These are phyloP conservation scores for Caenorhabditis wallacei DNA, from an alignment of 2,888 invertebrate species.

Conservation along the genomic window DNA sequence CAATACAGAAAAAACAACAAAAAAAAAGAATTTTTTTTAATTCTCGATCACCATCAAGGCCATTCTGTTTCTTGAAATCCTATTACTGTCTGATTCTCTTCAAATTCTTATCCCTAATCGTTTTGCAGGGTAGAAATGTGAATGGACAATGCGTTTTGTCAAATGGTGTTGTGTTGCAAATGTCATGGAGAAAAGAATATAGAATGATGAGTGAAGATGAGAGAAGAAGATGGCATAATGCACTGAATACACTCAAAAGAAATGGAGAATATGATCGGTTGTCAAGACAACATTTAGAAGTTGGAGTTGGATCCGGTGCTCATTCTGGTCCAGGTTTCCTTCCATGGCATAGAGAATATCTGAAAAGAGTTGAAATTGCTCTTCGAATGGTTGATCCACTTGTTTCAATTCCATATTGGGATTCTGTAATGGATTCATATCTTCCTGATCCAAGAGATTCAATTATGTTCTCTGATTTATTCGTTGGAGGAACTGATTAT, in stretches of 20 bases:
- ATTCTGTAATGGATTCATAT: conserved; percentile 83
- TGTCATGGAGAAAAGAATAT: conserved; percentile 82
- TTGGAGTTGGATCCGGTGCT: conserved; percentile 79
- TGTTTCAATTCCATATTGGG: conserved; percentile 84
- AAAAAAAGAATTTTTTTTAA: conserved; percentile 3
- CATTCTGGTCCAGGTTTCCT: conserved; percentile 82
- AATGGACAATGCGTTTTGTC: conserved; percentile 80
- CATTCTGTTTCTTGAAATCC: conserved; percentile 19
- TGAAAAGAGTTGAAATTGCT: conserved; percentile 80
- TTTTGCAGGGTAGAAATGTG: conserved; percentile 74
- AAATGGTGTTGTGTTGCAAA: conserved; percentile 77
- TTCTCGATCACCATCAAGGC: conserved; percentile 15
- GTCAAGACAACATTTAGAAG: conserved; percentile 77
- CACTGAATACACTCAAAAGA: conserved; percentile 79
- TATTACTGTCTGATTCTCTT: conserved; percentile 42
- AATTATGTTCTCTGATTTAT: conserved; percentile 83
- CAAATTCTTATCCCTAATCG: neutral
- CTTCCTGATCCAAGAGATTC: conserved; percentile 83
- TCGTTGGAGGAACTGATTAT: conserved; percentile 81
- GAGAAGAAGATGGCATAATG: conserved; percentile 80
- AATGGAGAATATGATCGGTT: conserved; percentile 82
- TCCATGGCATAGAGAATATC: conserved; percentile 82
- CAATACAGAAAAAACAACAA: conserved; percentile 12
- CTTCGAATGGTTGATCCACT: conserved; percentile 83
- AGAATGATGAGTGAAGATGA: conserved; percentile 83